phyloP scores from a whole-genome alignment of 2,113 vertebrate genomes.

The Pteruthius melanotis region DNA sequence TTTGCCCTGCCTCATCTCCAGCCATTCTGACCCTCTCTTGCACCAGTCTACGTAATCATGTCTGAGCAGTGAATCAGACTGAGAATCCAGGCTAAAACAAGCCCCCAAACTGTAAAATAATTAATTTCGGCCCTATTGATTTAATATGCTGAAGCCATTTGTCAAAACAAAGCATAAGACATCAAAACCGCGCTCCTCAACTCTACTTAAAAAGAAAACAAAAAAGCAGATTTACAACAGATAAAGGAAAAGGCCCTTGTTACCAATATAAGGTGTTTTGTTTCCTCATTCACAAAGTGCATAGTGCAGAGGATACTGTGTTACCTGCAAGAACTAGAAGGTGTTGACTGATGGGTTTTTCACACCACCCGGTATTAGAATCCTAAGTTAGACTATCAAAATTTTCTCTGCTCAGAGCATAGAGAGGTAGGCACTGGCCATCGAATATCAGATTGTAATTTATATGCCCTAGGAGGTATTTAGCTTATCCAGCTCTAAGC shows the following conservation, averaged over 20 bases:
- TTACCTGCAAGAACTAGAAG: not conserved
- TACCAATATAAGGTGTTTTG: not conserved
- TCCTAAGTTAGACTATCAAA: rapidly evolving
- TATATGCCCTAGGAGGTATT: rapidly evolving
- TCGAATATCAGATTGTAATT: not conserved
- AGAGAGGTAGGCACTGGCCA: not conserved
- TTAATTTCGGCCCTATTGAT: not conserved
- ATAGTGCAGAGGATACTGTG: not conserved
- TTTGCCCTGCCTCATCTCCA: not conserved
- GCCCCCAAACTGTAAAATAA: not conserved
- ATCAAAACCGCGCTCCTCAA: not conserved
- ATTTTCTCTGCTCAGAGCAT: not conserved
- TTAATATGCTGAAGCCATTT: not conserved
- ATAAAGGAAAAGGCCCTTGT: not conserved
- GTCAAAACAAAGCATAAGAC: not conserved
- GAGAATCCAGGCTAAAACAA: not conserved
- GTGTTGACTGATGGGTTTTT: not conserved
- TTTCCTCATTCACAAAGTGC: not conserved
- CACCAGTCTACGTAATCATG: not conserved
- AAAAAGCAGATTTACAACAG: not conserved
- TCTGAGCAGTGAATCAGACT: not conserved
- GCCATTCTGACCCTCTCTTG: not conserved
- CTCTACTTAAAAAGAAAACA: not conserved
- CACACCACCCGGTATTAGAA: not conserved
- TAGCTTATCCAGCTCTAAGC: not conserved